Conservation (phyloP, 2,888 invertebrate species). For the Drosophila peninsularis region DNA sequence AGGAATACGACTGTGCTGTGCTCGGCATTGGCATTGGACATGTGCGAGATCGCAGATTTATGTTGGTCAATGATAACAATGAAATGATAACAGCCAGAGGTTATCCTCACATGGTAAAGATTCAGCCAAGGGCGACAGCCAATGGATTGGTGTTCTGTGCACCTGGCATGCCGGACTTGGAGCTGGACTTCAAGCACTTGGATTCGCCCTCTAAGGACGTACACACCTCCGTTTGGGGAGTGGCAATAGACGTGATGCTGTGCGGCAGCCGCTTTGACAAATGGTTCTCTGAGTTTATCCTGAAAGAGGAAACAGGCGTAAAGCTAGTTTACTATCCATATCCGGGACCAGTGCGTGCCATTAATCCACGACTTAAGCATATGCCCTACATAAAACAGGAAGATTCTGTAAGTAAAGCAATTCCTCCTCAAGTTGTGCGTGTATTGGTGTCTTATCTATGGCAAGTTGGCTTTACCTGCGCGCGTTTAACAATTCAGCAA, state of each 20-base stretch:
- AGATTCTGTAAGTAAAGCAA: conserved; percentile 70
- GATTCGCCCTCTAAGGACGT: conserved; percentile 66
- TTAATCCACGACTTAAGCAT: conserved; percentile 69
- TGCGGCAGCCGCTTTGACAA: conserved; percentile 90
- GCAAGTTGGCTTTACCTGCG: no score
- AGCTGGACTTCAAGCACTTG: conserved; percentile 83
- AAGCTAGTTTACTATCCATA: conserved; percentile 88
- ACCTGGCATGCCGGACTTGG: conserved; percentile 86
- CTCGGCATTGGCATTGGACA: conserved; percentile 74
- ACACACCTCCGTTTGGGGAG: conserved; percentile 87
- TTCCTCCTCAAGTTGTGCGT: not conserved
- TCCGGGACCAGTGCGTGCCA: conserved; percentile 78
- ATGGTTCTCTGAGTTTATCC: conserved; percentile 88
- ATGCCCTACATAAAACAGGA: conserved; percentile 67
- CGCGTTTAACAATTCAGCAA: not conserved
- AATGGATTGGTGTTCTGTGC: conserved; percentile 86
- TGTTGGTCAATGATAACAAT: conserved; percentile 77
- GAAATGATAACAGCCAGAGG: conserved; percentile 80
- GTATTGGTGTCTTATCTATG: no score
- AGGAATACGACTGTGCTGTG: conserved; percentile 71
- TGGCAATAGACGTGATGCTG: conserved; percentile 87
- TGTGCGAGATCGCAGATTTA: conserved; percentile 79
- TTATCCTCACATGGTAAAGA: conserved; percentile 80
- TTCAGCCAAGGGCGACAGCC: conserved; percentile 68
- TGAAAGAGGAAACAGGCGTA: conserved; percentile 85